Base-by-base conservation (phyloP, 2,888 invertebrate species). In the Cryptocephalus moraei region DNA sequence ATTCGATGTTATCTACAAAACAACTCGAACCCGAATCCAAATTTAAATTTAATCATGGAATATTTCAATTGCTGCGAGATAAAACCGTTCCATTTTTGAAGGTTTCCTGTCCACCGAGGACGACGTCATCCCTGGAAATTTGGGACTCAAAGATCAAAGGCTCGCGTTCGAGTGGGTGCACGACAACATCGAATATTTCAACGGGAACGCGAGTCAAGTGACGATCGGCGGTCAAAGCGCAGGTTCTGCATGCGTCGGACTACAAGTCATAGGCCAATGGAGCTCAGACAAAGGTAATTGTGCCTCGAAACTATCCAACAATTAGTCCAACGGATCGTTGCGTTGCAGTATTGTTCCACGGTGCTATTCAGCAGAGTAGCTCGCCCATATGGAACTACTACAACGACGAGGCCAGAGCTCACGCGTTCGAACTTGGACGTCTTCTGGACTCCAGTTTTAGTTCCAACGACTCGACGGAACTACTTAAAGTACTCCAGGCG, bases 291-390 rank as follows among this genome's bases (percentile, higher is more conserved):
- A 36, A 36, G 36, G 36, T 36, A 4, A 36, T 36, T 36, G 2
- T 36, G 6, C 22, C 22, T 38, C 39, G 48, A 42, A 42, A 3
- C 38, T 36, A 11, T 11, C 6, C 11, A 11, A 36, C 12, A 36
- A 11, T 4, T 36, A 4, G 4, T 11, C 12, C 6, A 36, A 36
- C 12, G 12, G 6, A n/a, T 36, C 4, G 2, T 11, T 36, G 6
- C 6, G 4, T 49, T 47, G 10, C 10, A 52, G 52, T 41, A 22
- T 39, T 52, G 33, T 52, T 52, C 11, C 45, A 49, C 36, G 49
- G 42, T 10, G 52, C 46, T 4, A 52, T 52, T 39, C 39, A 49
- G 33, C 49, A 52, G 41, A 52, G 52, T 39, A 48, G 52, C 36
- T 46, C 44, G 12, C 43, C 45, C n/a, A n/a, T 52, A 42, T 44